Conservation (phyloP, 2,888 invertebrate genomes). For the Molorchus minor region DNA sequence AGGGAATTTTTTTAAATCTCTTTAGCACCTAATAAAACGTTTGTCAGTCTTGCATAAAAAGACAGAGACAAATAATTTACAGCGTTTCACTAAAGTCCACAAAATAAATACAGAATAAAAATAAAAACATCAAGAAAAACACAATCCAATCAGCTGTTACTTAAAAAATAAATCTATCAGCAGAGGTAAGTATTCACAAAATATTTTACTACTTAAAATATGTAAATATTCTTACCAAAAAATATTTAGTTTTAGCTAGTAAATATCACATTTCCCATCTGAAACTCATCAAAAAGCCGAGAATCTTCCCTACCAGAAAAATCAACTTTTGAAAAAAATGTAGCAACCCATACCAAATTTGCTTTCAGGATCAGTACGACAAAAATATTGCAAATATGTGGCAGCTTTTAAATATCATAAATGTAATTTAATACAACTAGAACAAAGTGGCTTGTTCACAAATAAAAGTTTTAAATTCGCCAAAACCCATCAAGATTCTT, state of each 20-base stretch:
- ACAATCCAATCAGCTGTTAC: neutral
- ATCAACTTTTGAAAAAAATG: too few relatives aligned
- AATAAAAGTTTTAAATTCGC: too few relatives aligned
- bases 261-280: constrained; percentile 16
- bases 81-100: constrained; percentile 23
- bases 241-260: neutral
- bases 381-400: too few relatives aligned
- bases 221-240: constrained; percentile 11
- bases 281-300: constrained; percentile 9
- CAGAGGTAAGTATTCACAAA: constrained; percentile 17
- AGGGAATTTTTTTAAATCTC: constrained; percentile 19
- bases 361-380: too few relatives aligned
- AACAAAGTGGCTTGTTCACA: too few relatives aligned
- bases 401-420: too few relatives aligned
- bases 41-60: constrained; percentile 33
- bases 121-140: constrained; percentile 13
- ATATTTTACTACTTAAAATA: constrained; percentile 10
- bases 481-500: too few relatives aligned
- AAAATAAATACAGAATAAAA: constrained; percentile 20
- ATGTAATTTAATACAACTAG: too few relatives aligned
- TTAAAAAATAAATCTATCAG: constrained; percentile 10
- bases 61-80: constrained; percentile 25
- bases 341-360: too few relatives aligned
- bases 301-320: too few relatives aligned
- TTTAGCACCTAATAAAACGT: constrained; percentile 32